Evolutionary conservation across 2,113 vertebrate species (phyloP), one percentile per base, ranked within the genome.

Genomic region (Anguilla rostrata): DNA sequence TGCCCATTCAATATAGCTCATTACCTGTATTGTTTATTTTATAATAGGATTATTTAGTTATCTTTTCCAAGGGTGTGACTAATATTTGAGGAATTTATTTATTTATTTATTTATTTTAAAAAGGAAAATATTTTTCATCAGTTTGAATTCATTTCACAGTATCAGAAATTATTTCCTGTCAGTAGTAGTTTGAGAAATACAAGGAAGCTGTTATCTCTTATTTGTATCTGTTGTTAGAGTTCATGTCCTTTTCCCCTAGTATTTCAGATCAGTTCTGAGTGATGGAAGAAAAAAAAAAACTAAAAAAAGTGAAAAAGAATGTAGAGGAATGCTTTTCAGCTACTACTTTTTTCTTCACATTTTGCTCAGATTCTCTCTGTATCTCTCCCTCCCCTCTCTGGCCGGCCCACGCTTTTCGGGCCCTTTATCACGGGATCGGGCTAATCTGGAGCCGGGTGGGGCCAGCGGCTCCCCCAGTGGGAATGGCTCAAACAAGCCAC

Each of bases 401-500:
- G 53, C 79, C 86, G 87, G 91, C 92, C 92, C 92, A 95, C 96
- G 95, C 94, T 96, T 96, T 34, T 96, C 91, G 91, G 93, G 94
- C 92, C 95, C 97, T 98, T 98, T 97, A 97, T 98, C 96, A 95
- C 95, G 95, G 49, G 93, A 97, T 97, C 93, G 94, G 95, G 97
- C 94, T 85, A 96, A 96, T 96, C 93, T 96, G 95, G 97, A 96
- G 95, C 92, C 96, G 93, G 95, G 95, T 97, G 96, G 95, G 96
- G 96, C 96, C 94, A 94, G 92, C 93, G 95, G 94, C 95, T 97
- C 96, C 95, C 97, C 96, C 94, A 95, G 96, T 96, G 94, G 97
- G 95, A 96, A 96, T 96, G 95, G 94, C 96, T 94, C 94, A 97
- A 97, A 96, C 97, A 98, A 96, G 96, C 97, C 96, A 97, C 96